Base-by-base conservation (phyloP, 1,140 invertebrate species). In the Ceratina australensis region DNA sequence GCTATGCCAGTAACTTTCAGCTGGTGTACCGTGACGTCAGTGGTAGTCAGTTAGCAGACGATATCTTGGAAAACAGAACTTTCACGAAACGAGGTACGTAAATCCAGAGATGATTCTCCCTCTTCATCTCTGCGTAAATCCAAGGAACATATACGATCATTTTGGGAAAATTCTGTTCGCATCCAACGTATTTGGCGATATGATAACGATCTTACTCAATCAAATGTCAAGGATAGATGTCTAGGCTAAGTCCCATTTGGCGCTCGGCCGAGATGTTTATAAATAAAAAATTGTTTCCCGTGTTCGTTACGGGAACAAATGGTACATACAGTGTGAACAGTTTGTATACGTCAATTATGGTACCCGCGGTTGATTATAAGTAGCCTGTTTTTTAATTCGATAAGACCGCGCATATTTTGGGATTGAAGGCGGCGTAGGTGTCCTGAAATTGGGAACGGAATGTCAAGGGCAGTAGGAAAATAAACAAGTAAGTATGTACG, bases 221-320 rank as follows among this genome's bases (percentile, higher is more conserved):
- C 76, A 88, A 89, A 90, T 91, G 88, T 90, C 89, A 90, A 90
- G 87, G 87, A 77, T 85, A 87, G 84, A 82, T 80, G 81, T 87
- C 80, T 87, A 86, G 83, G 84, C 77, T 74, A 77, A 82, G 77
- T 59, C 69, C 75, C 74, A 77, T 82, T 88, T 90, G 89, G 89
- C 89, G 63, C 24, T 22, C 12, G 28, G 79, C 87, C 74, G 57
- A 60, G 64, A 82, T 86, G 88, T 89, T 87, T 89, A 88, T 89
- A 90, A 89, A 89, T 80, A 82, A 87, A 86, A 81, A 79, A 76
- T 66, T 75, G 49, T 15, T 59, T 73, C 12, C 47, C 52, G 47
- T 33, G 47, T 64, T 26, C 50, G 5, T 50, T 16, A 49, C 26
- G 5, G 13, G 61, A 78, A 78, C 60, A n/a, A 77, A 54, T 42